These are phyloP conservation scores for Hippoglossus hippoglossus DNA, from an alignment of 2,797 vertebrate genomes.

Conservation along the genomic window DNA sequence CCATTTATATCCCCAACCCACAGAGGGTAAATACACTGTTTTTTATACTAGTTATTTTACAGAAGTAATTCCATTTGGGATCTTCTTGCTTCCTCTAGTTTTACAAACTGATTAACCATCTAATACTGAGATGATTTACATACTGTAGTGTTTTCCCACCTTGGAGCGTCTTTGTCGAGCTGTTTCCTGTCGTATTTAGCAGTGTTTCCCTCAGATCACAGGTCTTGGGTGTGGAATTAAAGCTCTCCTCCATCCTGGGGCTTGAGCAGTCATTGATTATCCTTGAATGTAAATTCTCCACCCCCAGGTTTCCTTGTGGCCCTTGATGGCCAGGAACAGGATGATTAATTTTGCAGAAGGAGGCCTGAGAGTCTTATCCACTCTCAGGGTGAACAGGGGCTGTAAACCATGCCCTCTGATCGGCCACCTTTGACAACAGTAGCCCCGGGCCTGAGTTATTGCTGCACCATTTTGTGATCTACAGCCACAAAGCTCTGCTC, in stretches of 20 bases:
- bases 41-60: background rate
- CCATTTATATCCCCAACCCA: constrained; percentile 88
- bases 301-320: constrained; percentile 20
- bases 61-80: background rate
- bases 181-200: too few relatives aligned
- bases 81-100: too few relatives aligned
- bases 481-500: constrained; percentile 40
- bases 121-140: too few relatives aligned
- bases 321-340: constrained; percentile 24
- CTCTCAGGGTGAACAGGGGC: constrained; percentile 8
- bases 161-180: too few relatives aligned
- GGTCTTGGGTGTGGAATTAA: constrained; percentile 25
- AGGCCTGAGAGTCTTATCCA: constrained; percentile 41
- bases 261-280: constrained; percentile 37
- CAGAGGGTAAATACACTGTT: constrained; percentile 76
- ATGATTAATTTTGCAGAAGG: constrained; percentile 46
- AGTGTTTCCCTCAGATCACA: constrained; percentile 6
- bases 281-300: constrained; percentile 47
- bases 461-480: constrained; percentile 58
- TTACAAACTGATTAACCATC: too few relatives aligned
- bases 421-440: constrained; percentile 43
- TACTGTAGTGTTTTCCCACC: too few relatives aligned
- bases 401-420: constrained; percentile 62
- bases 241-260: constrained; percentile 11
- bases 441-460: constrained; percentile 54